phyloP scores from a whole-genome alignment of 2,888 invertebrate species.

The Lasiommata megera region DNA sequence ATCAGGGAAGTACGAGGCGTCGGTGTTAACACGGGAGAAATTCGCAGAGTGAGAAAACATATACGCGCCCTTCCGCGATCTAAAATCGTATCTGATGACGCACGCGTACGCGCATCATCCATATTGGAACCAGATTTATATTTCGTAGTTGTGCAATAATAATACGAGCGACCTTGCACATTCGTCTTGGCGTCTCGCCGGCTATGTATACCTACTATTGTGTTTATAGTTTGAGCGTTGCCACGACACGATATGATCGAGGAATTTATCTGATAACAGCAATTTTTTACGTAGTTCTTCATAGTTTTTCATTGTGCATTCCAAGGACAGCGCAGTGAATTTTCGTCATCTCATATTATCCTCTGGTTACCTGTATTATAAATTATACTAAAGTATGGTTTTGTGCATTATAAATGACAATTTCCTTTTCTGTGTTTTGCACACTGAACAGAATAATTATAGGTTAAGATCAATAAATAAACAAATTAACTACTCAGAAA shows the following conservation, averaged over 20 bases:
- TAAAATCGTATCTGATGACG: slow-evolving; percentile 74
- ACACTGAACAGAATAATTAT: too few species aligned
- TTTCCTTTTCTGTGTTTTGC: too few species aligned
- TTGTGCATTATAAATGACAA: too few species aligned
- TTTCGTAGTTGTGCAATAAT: slow-evolving; percentile 72
- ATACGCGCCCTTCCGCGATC: slow-evolving; percentile 72
- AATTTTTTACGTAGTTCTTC: background rate
- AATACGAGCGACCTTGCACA: slow-evolving; percentile 73
- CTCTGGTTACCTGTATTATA: too few species aligned
- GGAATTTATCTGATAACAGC: background rate
- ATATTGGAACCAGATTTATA: slow-evolving; percentile 66
- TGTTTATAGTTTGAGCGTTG: background rate
- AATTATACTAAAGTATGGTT: too few species aligned
- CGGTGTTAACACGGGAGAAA: slow-evolving; percentile 49
- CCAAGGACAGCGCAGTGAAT: too few species aligned
- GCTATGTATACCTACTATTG: slow-evolving; percentile 25
- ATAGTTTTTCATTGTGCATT: too few species aligned
- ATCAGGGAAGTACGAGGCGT: slow-evolving; percentile 54
- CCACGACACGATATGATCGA: background rate
- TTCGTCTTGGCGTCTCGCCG: slow-evolving; percentile 63
- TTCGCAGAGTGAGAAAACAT: slow-evolving; percentile 58
- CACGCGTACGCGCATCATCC: slow-evolving; percentile 60
- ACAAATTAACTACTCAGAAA: too few species aligned
- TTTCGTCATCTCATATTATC: too few species aligned
- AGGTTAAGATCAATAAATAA: too few species aligned